Percentiles rank a stretch among this genome's conserved stretches.
These are phyloP conservation scores for Selene dorsalis DNA, from an alignment of 2,797 vertebrate genomes.

Conservation along the genomic window DNA sequence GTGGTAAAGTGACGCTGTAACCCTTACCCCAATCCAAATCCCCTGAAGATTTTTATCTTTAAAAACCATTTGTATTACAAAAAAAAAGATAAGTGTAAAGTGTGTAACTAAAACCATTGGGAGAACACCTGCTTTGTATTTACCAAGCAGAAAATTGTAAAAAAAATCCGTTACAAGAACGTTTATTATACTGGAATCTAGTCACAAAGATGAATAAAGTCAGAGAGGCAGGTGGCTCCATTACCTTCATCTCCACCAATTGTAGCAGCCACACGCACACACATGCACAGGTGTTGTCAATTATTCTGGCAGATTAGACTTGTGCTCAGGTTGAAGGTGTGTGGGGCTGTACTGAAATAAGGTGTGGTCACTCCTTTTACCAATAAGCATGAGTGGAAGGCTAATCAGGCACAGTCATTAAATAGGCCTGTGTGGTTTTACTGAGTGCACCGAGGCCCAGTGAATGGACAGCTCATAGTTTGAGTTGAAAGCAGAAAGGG, in stretches of 20 bases:
- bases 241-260: neutral
- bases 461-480: neutral
- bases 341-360: neutral
- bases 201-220: neutral
- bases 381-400: constrained; percentile 1
- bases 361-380: neutral
- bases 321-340: neutral
- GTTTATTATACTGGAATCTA: too few relatives aligned
- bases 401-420: neutral
- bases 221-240: neutral
- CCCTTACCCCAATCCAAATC: too few relatives aligned
- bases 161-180: too few relatives aligned
- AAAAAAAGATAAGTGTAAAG: too few relatives aligned
- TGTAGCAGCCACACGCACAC: too few relatives aligned
- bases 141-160: neutral
- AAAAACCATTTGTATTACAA: too few relatives aligned
- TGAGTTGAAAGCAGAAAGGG: too few relatives aligned
- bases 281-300: neutral
- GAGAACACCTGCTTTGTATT: too few relatives aligned
- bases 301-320: neutral
- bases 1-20: too few relatives aligned
- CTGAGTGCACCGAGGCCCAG: neutral
- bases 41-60: too few relatives aligned
- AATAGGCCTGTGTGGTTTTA: neutral
- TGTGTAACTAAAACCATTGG: too few relatives aligned